phyloP scores from a whole-genome alignment of 2,797 vertebrate species.

The Falco rusticolus region DNA sequence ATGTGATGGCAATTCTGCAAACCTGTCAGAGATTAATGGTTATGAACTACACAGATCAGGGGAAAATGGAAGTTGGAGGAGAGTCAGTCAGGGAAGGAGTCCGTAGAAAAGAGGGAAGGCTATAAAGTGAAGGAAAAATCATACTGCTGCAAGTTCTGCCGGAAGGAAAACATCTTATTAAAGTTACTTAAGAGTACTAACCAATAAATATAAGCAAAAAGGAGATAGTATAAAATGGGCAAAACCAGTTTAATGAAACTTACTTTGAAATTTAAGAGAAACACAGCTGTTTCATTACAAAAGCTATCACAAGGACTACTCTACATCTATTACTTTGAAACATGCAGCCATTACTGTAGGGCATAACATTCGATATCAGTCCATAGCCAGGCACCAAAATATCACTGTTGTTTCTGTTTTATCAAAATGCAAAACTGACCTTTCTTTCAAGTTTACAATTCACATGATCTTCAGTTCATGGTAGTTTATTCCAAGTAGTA shows the following conservation, averaged over 20 bases:
- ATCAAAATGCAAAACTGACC: background rate
- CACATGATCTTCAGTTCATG: background rate
- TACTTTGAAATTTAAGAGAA: background rate
- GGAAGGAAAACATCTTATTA: background rate
- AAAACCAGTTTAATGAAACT: background rate
- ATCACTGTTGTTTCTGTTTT: background rate
- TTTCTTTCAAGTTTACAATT: background rate
- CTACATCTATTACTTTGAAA: background rate
- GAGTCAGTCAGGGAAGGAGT: background rate
- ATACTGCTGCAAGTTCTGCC: background rate
- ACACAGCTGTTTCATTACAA: background rate
- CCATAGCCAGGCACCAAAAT: background rate
- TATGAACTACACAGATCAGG: background rate
- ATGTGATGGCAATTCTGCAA: background rate
- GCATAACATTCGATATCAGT: background rate
- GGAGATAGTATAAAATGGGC: rapidly evolving
- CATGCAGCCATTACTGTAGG: background rate
- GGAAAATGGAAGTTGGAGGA: background rate
- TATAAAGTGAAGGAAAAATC: background rate
- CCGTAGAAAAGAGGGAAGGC: background rate
- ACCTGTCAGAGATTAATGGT: background rate
- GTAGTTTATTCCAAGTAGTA: background rate
- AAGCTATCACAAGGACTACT: background rate
- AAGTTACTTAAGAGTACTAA: background rate
- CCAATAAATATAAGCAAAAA: background rate